phyloP scores from a whole-genome alignment of 2,888 invertebrate species.

The Perdita meconis region DNA sequence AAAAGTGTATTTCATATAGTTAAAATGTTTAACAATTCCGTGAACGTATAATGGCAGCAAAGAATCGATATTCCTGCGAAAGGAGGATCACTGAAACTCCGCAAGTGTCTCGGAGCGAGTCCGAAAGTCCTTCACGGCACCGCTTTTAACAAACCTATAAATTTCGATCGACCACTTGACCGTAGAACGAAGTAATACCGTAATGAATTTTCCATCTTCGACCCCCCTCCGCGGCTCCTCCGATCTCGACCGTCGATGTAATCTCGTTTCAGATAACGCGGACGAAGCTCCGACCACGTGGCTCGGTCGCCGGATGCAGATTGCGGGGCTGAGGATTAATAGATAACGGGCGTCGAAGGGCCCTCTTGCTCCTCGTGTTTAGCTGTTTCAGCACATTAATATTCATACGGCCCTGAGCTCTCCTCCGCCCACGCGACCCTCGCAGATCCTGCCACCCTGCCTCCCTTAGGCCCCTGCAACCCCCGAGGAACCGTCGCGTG shows the following conservation, averaged over 20 bases:
- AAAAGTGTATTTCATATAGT: too few species aligned
- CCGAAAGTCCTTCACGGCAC: background rate
- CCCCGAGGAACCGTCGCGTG: constrained; percentile 33
- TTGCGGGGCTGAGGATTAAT: constrained; percentile 76
- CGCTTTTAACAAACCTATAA: constrained; percentile 43
- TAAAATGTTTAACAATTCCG: too few species aligned
- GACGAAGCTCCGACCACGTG: constrained; percentile 51
- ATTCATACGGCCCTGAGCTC: constrained; percentile 76
- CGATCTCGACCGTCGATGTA: constrained; percentile 13
- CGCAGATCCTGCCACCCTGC: constrained; percentile 17
- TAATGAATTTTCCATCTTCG: constrained; percentile 45
- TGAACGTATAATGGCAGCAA: too few species aligned
- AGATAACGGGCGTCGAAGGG: constrained; percentile 73
- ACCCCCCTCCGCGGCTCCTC: constrained; percentile 8
- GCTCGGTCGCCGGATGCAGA: constrained; percentile 61
- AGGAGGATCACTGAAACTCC: too few species aligned
- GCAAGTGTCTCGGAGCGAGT: too few species aligned
- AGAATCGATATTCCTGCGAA: too few species aligned
- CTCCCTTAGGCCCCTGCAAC: background rate
- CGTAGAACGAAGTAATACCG: constrained; percentile 44
- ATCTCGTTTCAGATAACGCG: constrained; percentile 50
- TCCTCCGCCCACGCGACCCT: constrained; percentile 22
- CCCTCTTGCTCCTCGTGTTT: constrained; percentile 74
- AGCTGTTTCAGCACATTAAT: constrained; percentile 84
- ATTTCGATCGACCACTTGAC: constrained; percentile 38